Conservation (phyloP, 2,113 vertebrate species). For the Bambusicola thoracicus region DNA sequence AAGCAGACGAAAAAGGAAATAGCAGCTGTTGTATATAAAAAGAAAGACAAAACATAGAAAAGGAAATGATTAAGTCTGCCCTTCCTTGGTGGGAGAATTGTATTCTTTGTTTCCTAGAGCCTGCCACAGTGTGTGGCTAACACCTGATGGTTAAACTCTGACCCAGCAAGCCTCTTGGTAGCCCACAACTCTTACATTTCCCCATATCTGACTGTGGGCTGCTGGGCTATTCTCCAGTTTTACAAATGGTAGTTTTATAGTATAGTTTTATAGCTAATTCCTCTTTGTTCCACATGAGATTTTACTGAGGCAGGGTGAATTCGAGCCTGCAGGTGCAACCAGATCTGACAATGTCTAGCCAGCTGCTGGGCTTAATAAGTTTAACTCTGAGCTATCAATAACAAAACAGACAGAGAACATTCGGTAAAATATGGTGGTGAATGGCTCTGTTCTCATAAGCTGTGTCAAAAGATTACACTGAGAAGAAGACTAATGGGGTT, state of each 20-base stretch:
- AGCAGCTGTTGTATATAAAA: slow-evolving; percentile 26
- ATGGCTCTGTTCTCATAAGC: not conserved
- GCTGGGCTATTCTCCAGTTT: not conserved
- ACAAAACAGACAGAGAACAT: not conserved
- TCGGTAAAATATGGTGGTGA: not conserved
- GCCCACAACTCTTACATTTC: not conserved
- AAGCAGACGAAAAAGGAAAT: slow-evolving; percentile 14
- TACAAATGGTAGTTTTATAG: not conserved
- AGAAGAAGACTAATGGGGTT: not conserved
- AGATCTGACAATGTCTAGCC: not conserved
- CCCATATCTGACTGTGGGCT: not conserved
- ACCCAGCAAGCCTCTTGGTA: not conserved
- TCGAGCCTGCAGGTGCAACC: not conserved
- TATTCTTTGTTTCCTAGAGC: slow-evolving; percentile 24
- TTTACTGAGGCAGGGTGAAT: not conserved
- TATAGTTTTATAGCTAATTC: not conserved
- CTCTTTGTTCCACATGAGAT: not conserved
- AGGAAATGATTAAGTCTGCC: slow-evolving; percentile 62
- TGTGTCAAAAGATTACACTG: not conserved
- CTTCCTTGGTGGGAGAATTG: slow-evolving; percentile 20
- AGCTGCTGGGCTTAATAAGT: not conserved
- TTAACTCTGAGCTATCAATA: not conserved
- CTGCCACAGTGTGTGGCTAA: not conserved
- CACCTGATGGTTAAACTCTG: not conserved
- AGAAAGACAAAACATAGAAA: not conserved